phyloP scores from a whole-genome alignment of 2,113 vertebrate genomes.

The Strigops habroptila region DNA sequence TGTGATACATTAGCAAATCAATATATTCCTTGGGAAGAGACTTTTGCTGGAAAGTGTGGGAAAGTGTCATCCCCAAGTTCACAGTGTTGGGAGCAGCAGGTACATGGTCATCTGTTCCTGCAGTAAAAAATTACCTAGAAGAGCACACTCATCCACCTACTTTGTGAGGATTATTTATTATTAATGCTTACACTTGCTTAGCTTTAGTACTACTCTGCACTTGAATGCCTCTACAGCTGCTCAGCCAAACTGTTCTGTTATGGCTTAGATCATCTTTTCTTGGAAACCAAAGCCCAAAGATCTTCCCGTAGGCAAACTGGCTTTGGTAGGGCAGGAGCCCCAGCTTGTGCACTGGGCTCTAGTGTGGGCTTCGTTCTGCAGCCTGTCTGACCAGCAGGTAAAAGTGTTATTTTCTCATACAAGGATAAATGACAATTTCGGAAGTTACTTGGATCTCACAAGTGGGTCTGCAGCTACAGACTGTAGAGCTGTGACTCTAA shows the following conservation, averaged over 20 bases:
- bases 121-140: not conserved
- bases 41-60: not conserved
- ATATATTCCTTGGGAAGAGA: not conserved
- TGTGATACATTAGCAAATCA: too few relatives aligned
- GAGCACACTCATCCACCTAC: not conserved
- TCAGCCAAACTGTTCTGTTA: not conserved
- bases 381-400: not conserved
- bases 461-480: not conserved
- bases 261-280: not conserved
- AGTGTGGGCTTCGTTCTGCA: not conserved
- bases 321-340: not conserved
- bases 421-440: not conserved
- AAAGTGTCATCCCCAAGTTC: not conserved
- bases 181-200: not conserved
- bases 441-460: not conserved
- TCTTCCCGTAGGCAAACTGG: not conserved
- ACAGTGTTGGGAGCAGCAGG: not conserved
- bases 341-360: not conserved
- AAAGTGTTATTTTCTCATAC: not conserved
- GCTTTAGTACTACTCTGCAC: not conserved
- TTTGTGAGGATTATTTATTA: not conserved
- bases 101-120: accelerated
- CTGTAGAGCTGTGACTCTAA: not conserved
- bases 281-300: not conserved
- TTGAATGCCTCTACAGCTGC: not conserved